A percentile compares a stretch with the other conserved stretches of the same genome.
Conservation (phyloP, 2,113 vertebrate species). For the Thinocorus orbignyianus region DNA sequence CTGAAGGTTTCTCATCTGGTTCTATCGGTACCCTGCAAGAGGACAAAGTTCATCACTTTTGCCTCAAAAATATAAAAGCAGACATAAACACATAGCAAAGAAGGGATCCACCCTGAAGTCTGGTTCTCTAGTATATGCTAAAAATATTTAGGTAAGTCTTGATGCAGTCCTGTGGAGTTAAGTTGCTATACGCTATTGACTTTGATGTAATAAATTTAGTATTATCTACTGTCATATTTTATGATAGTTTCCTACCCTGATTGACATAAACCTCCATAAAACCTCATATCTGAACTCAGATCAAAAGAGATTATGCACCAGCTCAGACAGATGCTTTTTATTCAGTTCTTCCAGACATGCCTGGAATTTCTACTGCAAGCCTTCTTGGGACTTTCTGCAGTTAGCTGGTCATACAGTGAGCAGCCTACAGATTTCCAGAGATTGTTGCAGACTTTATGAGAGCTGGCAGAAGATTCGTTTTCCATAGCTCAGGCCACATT, state of each 20-base stretch:
- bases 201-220: conserved; percentile 9
- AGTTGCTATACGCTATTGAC: not conserved
- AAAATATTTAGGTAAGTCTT: conserved; percentile 27
- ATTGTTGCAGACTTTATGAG: not conserved
- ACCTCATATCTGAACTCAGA: conserved; percentile 33
- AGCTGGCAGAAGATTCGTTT: conserved; percentile 9
- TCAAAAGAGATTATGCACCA: conserved; percentile 29
- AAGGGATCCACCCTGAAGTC: not conserved
- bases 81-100: conserved; percentile 2
- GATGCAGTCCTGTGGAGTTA: not conserved
- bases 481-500: not conserved
- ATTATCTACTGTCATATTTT: conserved; percentile 18
- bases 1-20: not conserved
- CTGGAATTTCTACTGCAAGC: conserved; percentile 38
- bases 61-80: not conserved
- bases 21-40: not conserved
- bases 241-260: not conserved
- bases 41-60: not conserved
- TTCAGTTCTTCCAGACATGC: conserved; percentile 31
- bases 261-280: conserved; percentile 35
- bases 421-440: not conserved
- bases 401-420: not conserved
- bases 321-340: conserved; percentile 44
- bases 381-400: not conserved
- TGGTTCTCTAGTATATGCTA: not conserved